Evolutionary conservation across 1,140 invertebrate species (phyloP).

Genomic region (Drosophila tropicalis): DNA sequence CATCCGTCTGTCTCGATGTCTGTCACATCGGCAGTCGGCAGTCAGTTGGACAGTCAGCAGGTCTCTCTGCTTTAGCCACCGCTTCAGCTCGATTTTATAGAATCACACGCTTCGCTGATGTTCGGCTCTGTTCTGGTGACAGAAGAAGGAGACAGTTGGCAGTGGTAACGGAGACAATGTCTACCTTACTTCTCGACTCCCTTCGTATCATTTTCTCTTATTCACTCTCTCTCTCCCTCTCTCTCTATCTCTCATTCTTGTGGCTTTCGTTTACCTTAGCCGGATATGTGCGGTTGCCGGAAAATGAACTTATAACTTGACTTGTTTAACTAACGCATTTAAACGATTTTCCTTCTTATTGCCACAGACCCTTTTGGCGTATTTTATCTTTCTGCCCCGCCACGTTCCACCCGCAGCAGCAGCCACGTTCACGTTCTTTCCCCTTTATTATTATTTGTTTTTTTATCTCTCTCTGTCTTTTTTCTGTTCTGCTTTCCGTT

Average conservation of each 20-base stretch:
- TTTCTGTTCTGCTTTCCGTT: slow-evolving; percentile 17
- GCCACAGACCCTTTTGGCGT: slow-evolving; percentile 15
- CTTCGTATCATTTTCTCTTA: neutral
- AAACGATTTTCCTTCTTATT: slow-evolving; percentile 69
- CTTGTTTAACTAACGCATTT: slow-evolving; percentile 81
- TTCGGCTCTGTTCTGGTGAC: slow-evolving; percentile 45
- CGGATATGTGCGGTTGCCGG: slow-evolving; percentile 77
- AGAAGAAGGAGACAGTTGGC: neutral
- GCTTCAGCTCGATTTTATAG: slow-evolving; percentile 65
- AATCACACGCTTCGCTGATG: slow-evolving; percentile 70
- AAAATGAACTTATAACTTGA: slow-evolving; percentile 81
- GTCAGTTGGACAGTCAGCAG: slow-evolving; percentile 4
- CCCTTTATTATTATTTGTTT: slow-evolving; percentile 25
- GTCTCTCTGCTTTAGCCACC: neutral
- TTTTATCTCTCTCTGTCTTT: slow-evolving; percentile 7
- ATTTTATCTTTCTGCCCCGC: slow-evolving; percentile 5
- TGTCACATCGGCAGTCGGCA: neutral
- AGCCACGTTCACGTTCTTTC: neutral
- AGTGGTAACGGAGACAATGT: neutral
- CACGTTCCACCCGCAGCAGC: too few relatives aligned
- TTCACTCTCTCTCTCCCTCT: neutral
- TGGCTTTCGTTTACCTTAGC: slow-evolving; percentile 56
- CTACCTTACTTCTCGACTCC: neutral
- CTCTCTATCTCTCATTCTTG: neutral
- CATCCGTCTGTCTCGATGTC: neutral